Evolutionary conservation across 1,140 invertebrate species (phyloP).

Genomic region (Andricus grossulariae): DNA sequence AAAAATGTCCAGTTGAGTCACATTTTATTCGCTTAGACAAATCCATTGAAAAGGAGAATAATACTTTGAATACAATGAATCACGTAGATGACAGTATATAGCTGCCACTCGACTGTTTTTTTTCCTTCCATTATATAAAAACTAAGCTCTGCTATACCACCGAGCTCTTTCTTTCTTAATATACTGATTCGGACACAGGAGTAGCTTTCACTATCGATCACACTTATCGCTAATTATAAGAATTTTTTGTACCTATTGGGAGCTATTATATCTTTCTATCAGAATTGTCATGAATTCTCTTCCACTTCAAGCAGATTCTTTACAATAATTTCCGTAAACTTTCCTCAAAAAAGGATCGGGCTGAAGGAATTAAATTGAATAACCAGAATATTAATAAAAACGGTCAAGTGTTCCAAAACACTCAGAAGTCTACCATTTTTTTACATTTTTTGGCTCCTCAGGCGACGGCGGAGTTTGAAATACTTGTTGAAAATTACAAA

Average conservation of each 20-base stretch:
- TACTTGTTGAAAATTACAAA: background rate
- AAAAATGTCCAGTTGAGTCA: constrained; percentile 7
- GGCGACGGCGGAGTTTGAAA: background rate
- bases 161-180: constrained; percentile 33
- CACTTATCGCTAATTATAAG: constrained; percentile 44
- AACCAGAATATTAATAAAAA: too few species aligned
- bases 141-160: constrained; percentile 40
- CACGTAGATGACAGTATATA: constrained; percentile 38
- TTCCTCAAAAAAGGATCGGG: too few species aligned
- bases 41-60: constrained; percentile 19
- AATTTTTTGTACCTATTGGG: constrained; percentile 44
- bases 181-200: constrained; percentile 35
- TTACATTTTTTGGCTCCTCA: background rate
- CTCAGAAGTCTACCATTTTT: too few species aligned
- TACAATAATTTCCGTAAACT: background rate
- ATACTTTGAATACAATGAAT: constrained; percentile 24
- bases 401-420: too few species aligned
- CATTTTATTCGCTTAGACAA: background rate
- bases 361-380: too few species aligned
- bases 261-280: constrained; percentile 32
- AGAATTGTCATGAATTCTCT: background rate
- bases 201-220: constrained; percentile 41
- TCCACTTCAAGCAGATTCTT: constrained; percentile 1
- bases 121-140: constrained; percentile 42
- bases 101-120: constrained; percentile 32